Conservation (phyloP, 2,797 vertebrate species). For the Cyclura pinguis region DNA sequence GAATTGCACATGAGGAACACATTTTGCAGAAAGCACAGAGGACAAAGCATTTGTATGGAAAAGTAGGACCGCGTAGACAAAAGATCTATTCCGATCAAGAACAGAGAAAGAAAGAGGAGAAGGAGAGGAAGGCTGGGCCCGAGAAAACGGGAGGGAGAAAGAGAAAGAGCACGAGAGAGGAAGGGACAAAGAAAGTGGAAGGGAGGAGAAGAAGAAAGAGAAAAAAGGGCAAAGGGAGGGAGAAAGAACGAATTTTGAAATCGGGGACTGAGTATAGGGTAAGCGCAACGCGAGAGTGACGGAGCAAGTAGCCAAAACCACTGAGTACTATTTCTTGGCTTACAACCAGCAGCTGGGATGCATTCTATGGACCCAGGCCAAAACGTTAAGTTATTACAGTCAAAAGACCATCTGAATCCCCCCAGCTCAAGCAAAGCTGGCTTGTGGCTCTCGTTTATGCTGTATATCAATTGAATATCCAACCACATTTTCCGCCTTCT, state of each 20-base stretch:
- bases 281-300: neutral
- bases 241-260: conserved; percentile 62
- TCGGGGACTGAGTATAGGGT: neutral
- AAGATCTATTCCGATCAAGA: neutral
- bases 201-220: conserved; percentile 32
- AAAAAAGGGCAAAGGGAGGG: conserved; percentile 51
- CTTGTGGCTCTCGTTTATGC: conserved; percentile 72
- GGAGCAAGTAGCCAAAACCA: conserved; percentile 2
- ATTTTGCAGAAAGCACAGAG: no score
- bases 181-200: neutral
- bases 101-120: neutral
- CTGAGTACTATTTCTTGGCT: conserved; percentile 63
- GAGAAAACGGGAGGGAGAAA: conserved; percentile 42
- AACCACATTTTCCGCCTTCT: conserved; percentile 76
- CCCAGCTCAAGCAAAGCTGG: conserved; percentile 68
- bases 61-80: neutral
- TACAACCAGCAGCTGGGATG: conserved; percentile 69
- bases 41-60: neutral
- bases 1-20: neutral
- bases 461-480: conserved; percentile 76
- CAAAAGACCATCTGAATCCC: conserved; percentile 74
- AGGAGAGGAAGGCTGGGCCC: neutral
- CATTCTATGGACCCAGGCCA: conserved; percentile 74
- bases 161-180: neutral
- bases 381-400: conserved; percentile 73